Evolutionary conservation across 2,797 vertebrate genomes (phyloP).

Genomic region (Anas capensis): DNA sequence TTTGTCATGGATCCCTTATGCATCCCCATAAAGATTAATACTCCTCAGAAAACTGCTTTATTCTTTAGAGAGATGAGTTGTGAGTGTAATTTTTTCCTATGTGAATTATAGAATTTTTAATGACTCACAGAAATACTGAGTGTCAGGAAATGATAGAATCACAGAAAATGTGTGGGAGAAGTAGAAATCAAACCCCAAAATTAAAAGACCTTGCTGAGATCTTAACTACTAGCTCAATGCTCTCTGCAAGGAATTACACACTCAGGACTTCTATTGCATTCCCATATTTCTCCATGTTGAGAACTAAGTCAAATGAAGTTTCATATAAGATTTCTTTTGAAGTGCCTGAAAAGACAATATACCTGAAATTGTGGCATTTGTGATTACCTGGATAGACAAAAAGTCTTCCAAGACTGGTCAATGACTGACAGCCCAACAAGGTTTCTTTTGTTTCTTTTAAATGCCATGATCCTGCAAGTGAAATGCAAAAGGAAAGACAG

Average conservation of each 20-base stretch:
- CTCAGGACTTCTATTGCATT: neutral
- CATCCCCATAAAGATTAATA: neutral
- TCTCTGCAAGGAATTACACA: neutral
- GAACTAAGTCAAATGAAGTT: neutral
- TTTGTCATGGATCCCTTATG: neutral
- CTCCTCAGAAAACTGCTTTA: neutral
- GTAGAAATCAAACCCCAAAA: neutral
- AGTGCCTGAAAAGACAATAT: neutral
- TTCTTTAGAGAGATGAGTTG: neutral
- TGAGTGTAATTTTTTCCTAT: neutral
- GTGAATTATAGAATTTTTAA: neutral
- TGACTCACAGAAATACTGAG: neutral
- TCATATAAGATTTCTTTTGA: neutral
- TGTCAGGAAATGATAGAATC: neutral
- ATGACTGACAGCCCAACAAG: neutral
- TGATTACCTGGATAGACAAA: constrained; percentile 9
- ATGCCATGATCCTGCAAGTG: neutral
- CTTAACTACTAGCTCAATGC: neutral
- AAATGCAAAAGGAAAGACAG: constrained; percentile 51
- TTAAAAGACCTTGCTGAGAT: neutral
- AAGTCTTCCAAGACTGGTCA: neutral
- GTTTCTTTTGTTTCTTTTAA: constrained; percentile 49
- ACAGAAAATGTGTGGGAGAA: neutral
- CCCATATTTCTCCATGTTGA: neutral
- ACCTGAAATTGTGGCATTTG: neutral